Evolutionary conservation across 2,888 invertebrate genomes (phyloP).

Genomic region (Taenaris catops): DNA sequence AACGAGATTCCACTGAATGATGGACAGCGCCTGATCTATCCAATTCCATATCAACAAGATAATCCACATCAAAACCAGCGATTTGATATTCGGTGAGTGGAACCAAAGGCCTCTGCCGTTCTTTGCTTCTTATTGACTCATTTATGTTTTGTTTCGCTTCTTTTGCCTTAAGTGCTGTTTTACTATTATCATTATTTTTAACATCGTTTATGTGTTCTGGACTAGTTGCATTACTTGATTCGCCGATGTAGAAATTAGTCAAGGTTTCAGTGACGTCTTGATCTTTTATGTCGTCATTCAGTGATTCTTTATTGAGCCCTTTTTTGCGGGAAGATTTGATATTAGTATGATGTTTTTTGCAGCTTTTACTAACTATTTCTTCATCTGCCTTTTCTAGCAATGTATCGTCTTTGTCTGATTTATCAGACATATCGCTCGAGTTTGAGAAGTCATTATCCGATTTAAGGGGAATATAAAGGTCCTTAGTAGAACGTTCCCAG

Average conservation of each 20-base stretch:
- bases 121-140: constrained; percentile 50
- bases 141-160: constrained; percentile 60
- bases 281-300: constrained; percentile 49
- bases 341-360: constrained; percentile 64
- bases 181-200: constrained; percentile 24
- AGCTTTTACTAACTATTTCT: constrained; percentile 31
- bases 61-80: constrained; percentile 37
- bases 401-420: constrained; percentile 14
- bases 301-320: constrained; percentile 35
- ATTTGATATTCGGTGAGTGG: constrained; percentile 44
- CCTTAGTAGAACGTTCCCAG: constrained; percentile 60
- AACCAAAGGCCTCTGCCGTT: constrained; percentile 39
- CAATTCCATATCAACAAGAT: constrained; percentile 12
- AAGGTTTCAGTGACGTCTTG: constrained; percentile 46
- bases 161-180: constrained; percentile 39
- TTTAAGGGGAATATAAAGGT: constrained; percentile 52
- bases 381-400: constrained; percentile 31
- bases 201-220: constrained; percentile 18
- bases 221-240: constrained; percentile 26
- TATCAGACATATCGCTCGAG: constrained; percentile 33
- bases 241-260: constrained; percentile 56
- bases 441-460: constrained; percentile 29
- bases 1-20: constrained; percentile 48
- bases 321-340: constrained; percentile 55
- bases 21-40: constrained; percentile 62